These are phyloP conservation scores for Cricetomys ansorgei DNA, from an alignment of 2,113 vertebrate genomes.

Conservation along the genomic window DNA sequence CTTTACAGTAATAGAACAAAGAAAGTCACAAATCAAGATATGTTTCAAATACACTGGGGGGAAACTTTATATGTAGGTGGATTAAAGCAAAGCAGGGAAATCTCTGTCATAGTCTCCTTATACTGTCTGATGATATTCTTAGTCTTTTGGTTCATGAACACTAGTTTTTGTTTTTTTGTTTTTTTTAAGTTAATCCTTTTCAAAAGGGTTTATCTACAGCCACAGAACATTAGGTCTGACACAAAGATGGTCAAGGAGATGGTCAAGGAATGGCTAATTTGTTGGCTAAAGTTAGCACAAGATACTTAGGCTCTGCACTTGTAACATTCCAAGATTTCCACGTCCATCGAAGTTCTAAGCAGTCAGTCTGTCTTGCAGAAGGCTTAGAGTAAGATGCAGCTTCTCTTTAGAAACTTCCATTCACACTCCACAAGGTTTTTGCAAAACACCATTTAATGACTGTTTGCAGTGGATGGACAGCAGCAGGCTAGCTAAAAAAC, in stretches of 20 bases:
- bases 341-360: background rate
- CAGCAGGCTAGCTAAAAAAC: conserved; percentile 32
- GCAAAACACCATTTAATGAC: background rate
- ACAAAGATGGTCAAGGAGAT: background rate
- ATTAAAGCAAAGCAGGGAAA: background rate
- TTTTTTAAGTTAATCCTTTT: background rate
- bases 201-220: background rate
- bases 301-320: background rate
- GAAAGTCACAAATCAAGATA: background rate
- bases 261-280: background rate
- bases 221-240: background rate
- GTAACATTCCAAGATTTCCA: background rate
- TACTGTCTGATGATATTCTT: background rate
- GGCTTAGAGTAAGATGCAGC: background rate
- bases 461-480: conserved; percentile 29
- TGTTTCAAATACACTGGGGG: background rate
- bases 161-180: background rate
- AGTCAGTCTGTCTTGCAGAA: background rate
- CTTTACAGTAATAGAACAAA: background rate
- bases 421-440: background rate
- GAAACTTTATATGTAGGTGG: background rate
- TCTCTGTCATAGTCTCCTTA: background rate
- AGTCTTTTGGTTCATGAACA: background rate
- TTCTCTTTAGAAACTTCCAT: background rate
- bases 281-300: background rate